Evolutionary conservation across 2,113 vertebrate species (phyloP), one percentile per base, ranked within the genome.

Genomic region (Suricata suricatta): DNA sequence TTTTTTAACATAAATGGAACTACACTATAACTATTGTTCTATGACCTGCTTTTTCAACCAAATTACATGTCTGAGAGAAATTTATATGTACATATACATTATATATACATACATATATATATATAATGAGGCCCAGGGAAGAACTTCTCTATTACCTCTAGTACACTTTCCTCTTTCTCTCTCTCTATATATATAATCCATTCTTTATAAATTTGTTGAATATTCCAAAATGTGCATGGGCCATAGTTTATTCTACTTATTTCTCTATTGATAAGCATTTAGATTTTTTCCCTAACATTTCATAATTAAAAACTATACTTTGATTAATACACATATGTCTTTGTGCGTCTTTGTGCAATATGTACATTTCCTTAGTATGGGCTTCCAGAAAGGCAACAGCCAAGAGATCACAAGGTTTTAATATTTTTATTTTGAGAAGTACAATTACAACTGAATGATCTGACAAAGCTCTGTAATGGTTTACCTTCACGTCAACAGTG

Each of bases 21-120:
- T 88, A 3, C 38, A 38, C 44, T 85, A 81, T 60, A 68, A 35
- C 13, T 63, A 64, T 71, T 90, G 25, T 77, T 76, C 68, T 77
- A 57, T 95, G 27, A 82, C 17, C 80, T 90, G 23, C 23, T 93
- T 93, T 94, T 84, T 77, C 38, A 95, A 95, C 35, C 10, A 93
- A 83, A 69, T 69, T 90, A 35, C 13, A 68, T 66, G 25, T 95
- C 52, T 88, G 83, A 8, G 44, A 64, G 33, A 89, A 79, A 72
- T 63, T 29, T 1, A 38, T 44, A 47, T 11, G 27, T 63, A 63
- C 10, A 82, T 54, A n/a, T 3, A 52, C 44, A 47, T 41, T 93
- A 69, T 50, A 29, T 27, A 69, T 11, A 44, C 4, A 50, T 5
- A 72, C 9, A 47, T 47, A 50, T 5, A 72, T 25, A 52, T n/a